Conservation (phyloP, 2,113 vertebrate genomes). For the Macrotis lagotis region DNA sequence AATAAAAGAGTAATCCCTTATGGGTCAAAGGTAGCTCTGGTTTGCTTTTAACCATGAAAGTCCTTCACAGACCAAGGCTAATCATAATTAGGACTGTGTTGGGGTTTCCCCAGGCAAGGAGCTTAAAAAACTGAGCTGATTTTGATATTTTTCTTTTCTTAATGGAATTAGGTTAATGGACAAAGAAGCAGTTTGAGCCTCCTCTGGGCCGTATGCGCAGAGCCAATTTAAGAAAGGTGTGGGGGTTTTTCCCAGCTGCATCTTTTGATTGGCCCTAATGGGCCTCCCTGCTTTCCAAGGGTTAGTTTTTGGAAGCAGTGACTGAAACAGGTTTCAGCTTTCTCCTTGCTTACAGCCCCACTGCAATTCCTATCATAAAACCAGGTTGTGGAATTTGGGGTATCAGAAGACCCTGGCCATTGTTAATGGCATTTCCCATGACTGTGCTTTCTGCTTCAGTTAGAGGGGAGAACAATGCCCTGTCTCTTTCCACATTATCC, state of each 20-base stretch:
- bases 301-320: background rate
- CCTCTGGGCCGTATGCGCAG: background rate
- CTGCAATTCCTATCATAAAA: slow-evolving; percentile 7
- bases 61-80: slow-evolving; percentile 62
- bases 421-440: background rate
- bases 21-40: slow-evolving; percentile 63
- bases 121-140: slow-evolving; percentile 61
- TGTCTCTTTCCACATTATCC: slow-evolving; percentile 57
- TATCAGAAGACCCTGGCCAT: background rate
- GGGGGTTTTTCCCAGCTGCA: background rate
- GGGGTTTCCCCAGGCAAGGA: slow-evolving; percentile 63
- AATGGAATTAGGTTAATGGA: slow-evolving; percentile 47
- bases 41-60: slow-evolving; percentile 64
- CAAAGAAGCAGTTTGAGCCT: slow-evolving; percentile 51
- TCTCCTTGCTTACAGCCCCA: background rate
- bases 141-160: slow-evolving; percentile 33
- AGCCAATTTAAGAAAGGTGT: slow-evolving; percentile 30
- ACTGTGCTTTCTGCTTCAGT: background rate
- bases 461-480: slow-evolving; percentile 26
- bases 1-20: slow-evolving; percentile 80
- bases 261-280: background rate
- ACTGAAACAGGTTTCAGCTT: background rate
- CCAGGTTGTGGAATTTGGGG: slow-evolving; percentile 12
- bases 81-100: slow-evolving; percentile 65
- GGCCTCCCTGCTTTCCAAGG: background rate